Conservation (phyloP, 2,797 vertebrate species). For the Peromyscus attwateri region DNA sequence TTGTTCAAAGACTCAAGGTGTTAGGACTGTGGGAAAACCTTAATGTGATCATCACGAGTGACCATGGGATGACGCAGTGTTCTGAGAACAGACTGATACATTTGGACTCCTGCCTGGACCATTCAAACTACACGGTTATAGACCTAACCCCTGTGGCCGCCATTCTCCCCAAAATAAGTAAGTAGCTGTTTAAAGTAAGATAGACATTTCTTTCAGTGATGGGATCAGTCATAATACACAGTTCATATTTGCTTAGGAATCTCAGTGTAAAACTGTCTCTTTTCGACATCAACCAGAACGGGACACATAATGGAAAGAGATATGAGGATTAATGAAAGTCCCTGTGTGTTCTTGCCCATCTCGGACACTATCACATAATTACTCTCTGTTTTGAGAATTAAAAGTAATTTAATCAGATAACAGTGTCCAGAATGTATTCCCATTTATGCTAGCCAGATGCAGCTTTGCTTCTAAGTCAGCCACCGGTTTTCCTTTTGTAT, state of each 20-base stretch:
- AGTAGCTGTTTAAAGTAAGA: conserved; percentile 68
- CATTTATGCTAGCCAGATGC: not conserved
- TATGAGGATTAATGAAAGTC: not conserved
- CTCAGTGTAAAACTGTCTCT: not conserved
- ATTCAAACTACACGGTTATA: conserved; percentile 90
- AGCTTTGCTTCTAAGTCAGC: conserved; percentile 8
- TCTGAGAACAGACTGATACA: conserved; percentile 91
- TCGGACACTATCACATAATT: not conserved
- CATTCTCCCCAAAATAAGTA: conserved; percentile 92
- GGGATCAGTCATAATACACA: not conserved
- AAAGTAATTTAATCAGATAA: conserved; percentile 30
- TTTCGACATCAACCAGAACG: not conserved
- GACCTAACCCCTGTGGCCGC: conserved; percentile 93
- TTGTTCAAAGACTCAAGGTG: conserved; percentile 90
- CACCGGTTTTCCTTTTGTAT: conserved; percentile 35
- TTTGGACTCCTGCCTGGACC: conserved; percentile 91
- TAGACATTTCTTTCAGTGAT: not conserved
- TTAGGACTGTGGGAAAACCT: conserved; percentile 93
- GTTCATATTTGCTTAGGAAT: conserved; percentile 52
- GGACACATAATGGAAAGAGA: conserved; percentile 10
- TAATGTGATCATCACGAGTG: conserved; percentile 96
- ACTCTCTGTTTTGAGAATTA: conserved; percentile 4
- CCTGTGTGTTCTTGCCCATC: not conserved
- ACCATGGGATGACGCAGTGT: conserved; percentile 97
- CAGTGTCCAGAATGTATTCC: conserved; percentile 14